These are phyloP conservation scores for Vulpes vulpes DNA, from an alignment of 2,113 vertebrate genomes.

Conservation along the genomic window DNA sequence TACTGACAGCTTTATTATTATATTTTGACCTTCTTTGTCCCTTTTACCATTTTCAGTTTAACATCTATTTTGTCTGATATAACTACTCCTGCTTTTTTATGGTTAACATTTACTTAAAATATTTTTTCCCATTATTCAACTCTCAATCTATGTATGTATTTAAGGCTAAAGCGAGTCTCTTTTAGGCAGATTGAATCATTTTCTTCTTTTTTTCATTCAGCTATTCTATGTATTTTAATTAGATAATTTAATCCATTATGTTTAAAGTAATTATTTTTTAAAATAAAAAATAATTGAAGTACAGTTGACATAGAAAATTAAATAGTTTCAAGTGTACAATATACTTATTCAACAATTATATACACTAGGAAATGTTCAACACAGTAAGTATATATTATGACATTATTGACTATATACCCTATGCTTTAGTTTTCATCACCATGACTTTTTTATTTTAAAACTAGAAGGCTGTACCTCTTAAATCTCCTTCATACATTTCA, in stretches of 20 bases:
- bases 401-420: not conserved
- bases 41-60: not conserved
- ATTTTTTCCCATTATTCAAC: not conserved
- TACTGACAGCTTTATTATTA: not conserved
- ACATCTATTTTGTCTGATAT: not conserved
- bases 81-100: not conserved
- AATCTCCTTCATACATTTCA: not conserved
- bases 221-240: not conserved
- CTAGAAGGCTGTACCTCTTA: not conserved
- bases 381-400: not conserved
- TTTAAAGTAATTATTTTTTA: not conserved
- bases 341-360: not conserved
- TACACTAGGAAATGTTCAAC: not conserved
- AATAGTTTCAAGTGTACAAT: not conserved
- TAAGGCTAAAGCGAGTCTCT: not conserved
- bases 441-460: not conserved
- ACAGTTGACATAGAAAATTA: not conserved
- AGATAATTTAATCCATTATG: not conserved
- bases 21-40: not conserved
- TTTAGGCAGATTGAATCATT: not conserved
- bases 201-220: not conserved
- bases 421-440: not conserved
- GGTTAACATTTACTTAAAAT: not conserved
- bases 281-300: not conserved
- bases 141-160: not conserved